Evolutionary conservation across 2,797 vertebrate genomes (phyloP).

Genomic region (Sorex maritimensis): DNA sequence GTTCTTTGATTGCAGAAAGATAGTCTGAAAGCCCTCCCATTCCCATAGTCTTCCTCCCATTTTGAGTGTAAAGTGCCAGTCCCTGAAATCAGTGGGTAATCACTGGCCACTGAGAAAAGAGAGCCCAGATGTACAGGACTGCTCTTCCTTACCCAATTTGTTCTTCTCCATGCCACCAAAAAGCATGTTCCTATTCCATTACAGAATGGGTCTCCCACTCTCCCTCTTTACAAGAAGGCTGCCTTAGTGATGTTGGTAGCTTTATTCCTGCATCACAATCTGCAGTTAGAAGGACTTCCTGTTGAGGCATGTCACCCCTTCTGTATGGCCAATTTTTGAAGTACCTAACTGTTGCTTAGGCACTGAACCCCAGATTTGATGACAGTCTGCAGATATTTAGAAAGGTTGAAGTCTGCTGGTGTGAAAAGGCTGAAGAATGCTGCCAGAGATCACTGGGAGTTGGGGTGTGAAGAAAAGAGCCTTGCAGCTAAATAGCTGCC

Average conservation of each 20-base stretch:
- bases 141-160: background rate
- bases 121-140: accelerated
- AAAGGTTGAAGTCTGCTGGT: too few species aligned
- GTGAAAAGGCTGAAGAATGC: too few species aligned
- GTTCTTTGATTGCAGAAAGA: background rate
- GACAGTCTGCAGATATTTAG: too few species aligned
- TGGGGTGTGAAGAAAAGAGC: background rate
- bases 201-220: background rate
- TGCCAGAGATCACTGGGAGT: background rate
- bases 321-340: background rate
- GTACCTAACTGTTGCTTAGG: background rate
- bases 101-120: background rate
- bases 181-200: too few species aligned
- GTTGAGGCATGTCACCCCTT: background rate
- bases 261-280: background rate
- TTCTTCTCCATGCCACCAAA: background rate
- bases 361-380: too few species aligned
- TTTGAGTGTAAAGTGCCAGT: background rate
- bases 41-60: background rate
- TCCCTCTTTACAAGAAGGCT: background rate
- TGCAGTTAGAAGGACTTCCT: background rate
- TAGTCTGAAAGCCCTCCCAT: background rate
- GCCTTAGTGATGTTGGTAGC: background rate
- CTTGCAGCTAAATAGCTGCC: background rate
- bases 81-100: background rate